Evolutionary conservation across 2,888 invertebrate species (phyloP).

Genomic region (Myathropa florea): DNA sequence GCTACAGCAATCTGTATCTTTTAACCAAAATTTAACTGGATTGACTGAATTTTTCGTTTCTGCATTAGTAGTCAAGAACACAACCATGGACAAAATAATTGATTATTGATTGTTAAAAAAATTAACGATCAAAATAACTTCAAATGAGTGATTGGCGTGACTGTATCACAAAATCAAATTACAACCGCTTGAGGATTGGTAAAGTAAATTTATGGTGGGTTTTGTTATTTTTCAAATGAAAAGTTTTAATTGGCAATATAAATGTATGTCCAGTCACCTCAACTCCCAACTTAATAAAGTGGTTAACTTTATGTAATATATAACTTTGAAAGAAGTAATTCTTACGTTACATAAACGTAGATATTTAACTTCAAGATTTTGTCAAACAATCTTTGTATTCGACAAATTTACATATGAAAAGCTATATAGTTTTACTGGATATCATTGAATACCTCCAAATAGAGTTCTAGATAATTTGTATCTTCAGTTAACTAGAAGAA

Average conservation of each 20-base stretch:
- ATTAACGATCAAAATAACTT: neutral
- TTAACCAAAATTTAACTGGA: neutral
- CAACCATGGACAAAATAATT: neutral
- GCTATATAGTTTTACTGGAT: neutral
- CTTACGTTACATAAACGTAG: no score
- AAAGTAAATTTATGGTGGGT: neutral
- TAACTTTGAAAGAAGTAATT: no score
- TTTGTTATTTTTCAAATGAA: neutral
- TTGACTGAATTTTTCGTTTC: neutral
- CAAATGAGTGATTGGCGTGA: neutral
- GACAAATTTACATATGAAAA: neutral
- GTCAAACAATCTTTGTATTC: neutral
- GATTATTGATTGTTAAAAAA: neutral
- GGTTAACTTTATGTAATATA: no score
- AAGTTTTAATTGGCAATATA: no score
- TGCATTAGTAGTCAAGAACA: neutral
- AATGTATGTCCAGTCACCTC: no score
- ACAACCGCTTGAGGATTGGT: neutral
- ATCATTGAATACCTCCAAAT: neutral
- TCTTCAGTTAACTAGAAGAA: neutral
- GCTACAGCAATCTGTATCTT: neutral
- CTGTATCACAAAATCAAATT: neutral
- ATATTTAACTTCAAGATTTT: no score
- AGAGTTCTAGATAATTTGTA: neutral
- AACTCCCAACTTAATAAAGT: no score